Evolutionary conservation across 2,113 vertebrate species (phyloP).

Genomic region (Tupaia chinensis): DNA sequence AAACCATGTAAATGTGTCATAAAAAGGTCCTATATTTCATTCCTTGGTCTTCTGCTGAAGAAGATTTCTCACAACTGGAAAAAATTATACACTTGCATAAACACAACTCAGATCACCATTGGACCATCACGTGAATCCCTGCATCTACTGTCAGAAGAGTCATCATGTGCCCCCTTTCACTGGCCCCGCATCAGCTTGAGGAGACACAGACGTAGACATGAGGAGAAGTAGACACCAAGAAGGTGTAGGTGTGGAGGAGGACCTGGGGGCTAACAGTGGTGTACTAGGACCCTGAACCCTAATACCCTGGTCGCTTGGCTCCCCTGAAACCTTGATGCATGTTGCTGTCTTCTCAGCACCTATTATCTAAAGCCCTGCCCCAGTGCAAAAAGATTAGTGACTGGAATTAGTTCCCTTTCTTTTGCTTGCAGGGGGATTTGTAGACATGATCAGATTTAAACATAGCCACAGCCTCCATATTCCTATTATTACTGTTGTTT

Average conservation of each 20-base stretch:
- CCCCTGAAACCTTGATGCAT: background rate
- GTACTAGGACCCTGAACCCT: background rate
- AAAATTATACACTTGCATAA: background rate
- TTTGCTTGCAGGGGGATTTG: background rate
- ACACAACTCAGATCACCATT: background rate
- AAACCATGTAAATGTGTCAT: background rate
- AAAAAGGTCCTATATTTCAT: background rate
- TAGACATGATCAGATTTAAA: background rate
- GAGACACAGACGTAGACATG: background rate
- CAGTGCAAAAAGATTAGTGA: background rate
- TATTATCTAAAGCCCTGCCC: background rate
- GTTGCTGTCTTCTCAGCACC: background rate
- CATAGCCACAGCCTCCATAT: background rate
- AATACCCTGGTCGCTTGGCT: background rate
- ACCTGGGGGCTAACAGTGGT: rapidly evolving
- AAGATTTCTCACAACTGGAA: conserved; percentile 26
- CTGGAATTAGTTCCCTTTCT: background rate
- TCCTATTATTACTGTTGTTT: too few relatives aligned
- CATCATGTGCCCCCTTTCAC: background rate
- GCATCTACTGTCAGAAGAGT: background rate
- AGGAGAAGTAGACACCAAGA: background rate
- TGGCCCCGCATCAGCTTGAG: background rate
- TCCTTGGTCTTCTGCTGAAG: background rate
- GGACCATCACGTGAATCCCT: background rate
- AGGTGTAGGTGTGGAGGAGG: background rate